A percentile compares a stretch with the other conserved stretches of the same genome.
phyloP scores from a whole-genome alignment of 2,797 vertebrate species.

The Rhadinocentrus ornatus region DNA sequence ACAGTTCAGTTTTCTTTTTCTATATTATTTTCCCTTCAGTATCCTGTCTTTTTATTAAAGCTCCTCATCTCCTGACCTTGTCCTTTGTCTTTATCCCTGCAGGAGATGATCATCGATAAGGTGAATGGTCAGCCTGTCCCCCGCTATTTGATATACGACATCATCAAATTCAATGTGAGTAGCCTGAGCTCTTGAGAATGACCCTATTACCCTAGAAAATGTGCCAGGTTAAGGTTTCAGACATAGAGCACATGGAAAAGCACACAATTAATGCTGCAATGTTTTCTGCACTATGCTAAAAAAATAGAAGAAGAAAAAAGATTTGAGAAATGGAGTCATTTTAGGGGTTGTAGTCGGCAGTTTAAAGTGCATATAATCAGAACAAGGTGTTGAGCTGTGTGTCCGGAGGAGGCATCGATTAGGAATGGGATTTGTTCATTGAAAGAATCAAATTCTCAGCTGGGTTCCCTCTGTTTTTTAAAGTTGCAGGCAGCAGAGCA shows the following conservation, averaged over 20 bases:
- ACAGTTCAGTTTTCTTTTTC: not conserved
- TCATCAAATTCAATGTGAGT: constrained; percentile 99
- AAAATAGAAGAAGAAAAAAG: not conserved
- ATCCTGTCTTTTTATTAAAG: not conserved
- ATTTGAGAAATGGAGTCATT: constrained; percentile 5
- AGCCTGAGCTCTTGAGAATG: constrained; percentile 42
- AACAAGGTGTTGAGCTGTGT: not conserved
- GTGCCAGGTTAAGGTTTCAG: constrained; percentile 20
- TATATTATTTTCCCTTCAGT: not conserved
- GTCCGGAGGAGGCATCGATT: constrained; percentile 11
- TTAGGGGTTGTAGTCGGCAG: constrained; percentile 3
- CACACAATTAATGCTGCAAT: not conserved
- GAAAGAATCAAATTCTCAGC: constrained; percentile 26
- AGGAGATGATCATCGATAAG: constrained; percentile 99
- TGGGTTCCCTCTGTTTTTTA: constrained; percentile 14
- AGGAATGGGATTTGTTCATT: constrained; percentile 30
- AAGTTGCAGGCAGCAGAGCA: constrained; percentile 13
- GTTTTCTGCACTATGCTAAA: not conserved
- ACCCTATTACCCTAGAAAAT: constrained; percentile 19
- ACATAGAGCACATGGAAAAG: not conserved
- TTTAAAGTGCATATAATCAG: constrained; percentile 7
- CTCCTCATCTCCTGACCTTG: not conserved
- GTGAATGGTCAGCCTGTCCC: constrained; percentile 96
- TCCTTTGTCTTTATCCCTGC: constrained; percentile 69
- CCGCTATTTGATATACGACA: constrained; percentile 98